These are phyloP conservation scores for Microplitis manilae DNA, from an alignment of 2,888 invertebrate genomes.

Conservation along the genomic window DNA sequence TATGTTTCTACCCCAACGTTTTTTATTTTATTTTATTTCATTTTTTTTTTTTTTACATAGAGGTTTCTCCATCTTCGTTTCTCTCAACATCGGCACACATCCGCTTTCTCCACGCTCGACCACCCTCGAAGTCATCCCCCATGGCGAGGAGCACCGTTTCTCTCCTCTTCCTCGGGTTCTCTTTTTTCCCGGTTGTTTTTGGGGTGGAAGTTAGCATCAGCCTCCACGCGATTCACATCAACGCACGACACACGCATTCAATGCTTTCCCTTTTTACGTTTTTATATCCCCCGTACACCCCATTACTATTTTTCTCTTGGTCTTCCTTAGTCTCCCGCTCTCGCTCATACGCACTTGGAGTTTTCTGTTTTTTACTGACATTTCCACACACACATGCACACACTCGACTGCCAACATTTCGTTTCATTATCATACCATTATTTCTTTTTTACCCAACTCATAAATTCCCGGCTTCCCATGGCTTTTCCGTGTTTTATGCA, in stretches of 20 bases:
- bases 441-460: conserved; percentile 60
- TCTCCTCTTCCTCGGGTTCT: conserved; percentile 33
- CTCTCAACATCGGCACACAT: conserved; percentile 50
- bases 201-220: conserved; percentile 59
- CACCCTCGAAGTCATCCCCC: conserved; percentile 66
- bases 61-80: conserved; percentile 24
- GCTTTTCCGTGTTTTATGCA: conserved; percentile 65
- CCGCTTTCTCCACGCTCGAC: conserved; percentile 59
- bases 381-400: not conserved
- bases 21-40: conserved; percentile 39
- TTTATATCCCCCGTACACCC: conserved; percentile 17
- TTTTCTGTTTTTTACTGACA: conserved; percentile 45
- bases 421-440: conserved; percentile 69
- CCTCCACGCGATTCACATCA: conserved; percentile 54
- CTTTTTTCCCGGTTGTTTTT: conserved; percentile 53
- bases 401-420: conserved; percentile 50
- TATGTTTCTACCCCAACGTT: conserved; percentile 29
- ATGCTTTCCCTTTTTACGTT: conserved; percentile 34
- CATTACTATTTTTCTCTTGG: conserved; percentile 12
- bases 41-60: conserved; percentile 21
- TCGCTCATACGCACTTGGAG: not conserved
- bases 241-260: conserved; percentile 47
- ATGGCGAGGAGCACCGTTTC: conserved; percentile 49
- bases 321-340: conserved; percentile 2
- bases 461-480: conserved; percentile 65